These are phyloP conservation scores for Bostrychus sinensis DNA, from an alignment of 2,113 vertebrate species.

Conservation along the genomic window DNA sequence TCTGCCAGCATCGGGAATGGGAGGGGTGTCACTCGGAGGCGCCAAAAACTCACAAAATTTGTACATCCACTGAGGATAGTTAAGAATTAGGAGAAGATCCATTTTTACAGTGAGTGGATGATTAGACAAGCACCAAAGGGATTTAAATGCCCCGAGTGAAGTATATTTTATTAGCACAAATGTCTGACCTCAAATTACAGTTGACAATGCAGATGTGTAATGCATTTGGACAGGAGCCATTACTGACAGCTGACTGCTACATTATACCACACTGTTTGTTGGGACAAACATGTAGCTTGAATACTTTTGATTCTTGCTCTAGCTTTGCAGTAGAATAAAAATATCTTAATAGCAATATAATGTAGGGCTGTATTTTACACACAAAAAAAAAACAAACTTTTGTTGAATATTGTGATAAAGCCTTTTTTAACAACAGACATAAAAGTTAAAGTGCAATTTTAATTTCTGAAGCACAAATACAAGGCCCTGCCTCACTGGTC, in stretches of 20 bases:
- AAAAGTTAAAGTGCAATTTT: too few relatives aligned
- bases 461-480: too few relatives aligned
- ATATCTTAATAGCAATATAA: too few relatives aligned
- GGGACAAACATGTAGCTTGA: too few relatives aligned
- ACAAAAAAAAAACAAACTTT: too few relatives aligned
- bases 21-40: not conserved
- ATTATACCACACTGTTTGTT: not conserved
- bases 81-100: slow-evolving; percentile 34
- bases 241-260: not conserved
- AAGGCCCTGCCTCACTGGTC: too few relatives aligned
- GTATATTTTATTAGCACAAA: not conserved
- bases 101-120: slow-evolving; percentile 36
- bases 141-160: slow-evolving; percentile 4
- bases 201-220: not conserved
- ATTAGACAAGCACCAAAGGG: slow-evolving; percentile 48
- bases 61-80: slow-evolving; percentile 21
- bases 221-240: too few relatives aligned
- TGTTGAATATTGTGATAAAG: too few relatives aligned
- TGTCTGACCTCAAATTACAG: not conserved
- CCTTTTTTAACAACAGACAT: too few relatives aligned
- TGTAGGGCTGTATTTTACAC: too few relatives aligned
- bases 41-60: slow-evolving; percentile 18
- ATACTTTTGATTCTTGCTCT: too few relatives aligned
- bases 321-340: too few relatives aligned
- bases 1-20: not conserved